Evolutionary conservation across 2,888 invertebrate species (phyloP).

Genomic region (Agriopis leucophaearia): DNA sequence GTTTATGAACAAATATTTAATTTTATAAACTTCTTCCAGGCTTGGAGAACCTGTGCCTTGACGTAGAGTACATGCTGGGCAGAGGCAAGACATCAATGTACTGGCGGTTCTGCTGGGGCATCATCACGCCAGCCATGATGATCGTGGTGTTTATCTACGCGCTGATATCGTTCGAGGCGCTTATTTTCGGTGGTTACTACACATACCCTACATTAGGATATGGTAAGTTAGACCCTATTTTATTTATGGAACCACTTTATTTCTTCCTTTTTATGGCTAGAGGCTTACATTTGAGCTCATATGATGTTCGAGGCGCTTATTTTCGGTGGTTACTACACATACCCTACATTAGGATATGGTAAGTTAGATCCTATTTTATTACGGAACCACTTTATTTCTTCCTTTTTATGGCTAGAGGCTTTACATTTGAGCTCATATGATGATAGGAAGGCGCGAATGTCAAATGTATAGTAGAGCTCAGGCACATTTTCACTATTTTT

Average conservation of each 20-base stretch:
- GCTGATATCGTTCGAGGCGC: constrained; percentile 85
- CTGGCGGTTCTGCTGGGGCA: constrained; percentile 93
- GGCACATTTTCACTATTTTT: no score
- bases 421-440: no score
- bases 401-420: no score
- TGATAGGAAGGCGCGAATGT: no score
- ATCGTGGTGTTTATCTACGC: constrained; percentile 90
- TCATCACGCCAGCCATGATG: constrained; percentile 91
- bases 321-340: constrained; percentile 86
- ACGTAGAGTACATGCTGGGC: constrained; percentile 93
- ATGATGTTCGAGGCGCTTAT: constrained; percentile 86
- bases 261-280: no score
- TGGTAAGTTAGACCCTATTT: neutral
- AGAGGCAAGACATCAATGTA: constrained; percentile 87
- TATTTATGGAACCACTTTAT: neutral
- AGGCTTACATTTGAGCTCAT: no score
- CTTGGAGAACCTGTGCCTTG: constrained; percentile 81
- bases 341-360: constrained; percentile 73
- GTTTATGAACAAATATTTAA: neutral
- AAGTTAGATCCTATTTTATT: neutral
- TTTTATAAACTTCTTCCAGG: constrained; percentile 54
- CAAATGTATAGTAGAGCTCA: no score
- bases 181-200: constrained; percentile 86
- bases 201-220: constrained; percentile 80
- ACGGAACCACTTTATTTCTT: neutral